These are phyloP conservation scores for Pantelozetes paolii DNA, from an alignment of 2,888 invertebrate species.

Conservation along the genomic window DNA sequence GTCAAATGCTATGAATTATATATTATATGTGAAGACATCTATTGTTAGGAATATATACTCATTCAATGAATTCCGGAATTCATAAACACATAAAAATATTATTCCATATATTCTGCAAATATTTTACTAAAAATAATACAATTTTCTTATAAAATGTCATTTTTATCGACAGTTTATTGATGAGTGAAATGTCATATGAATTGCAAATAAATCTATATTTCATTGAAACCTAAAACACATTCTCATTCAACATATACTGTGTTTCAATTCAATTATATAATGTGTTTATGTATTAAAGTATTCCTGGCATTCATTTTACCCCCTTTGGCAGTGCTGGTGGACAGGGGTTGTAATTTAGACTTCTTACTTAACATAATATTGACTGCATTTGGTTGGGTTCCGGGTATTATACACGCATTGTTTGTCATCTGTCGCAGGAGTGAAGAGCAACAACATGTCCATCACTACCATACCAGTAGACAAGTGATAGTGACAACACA, in stretches of 20 bases:
- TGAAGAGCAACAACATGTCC: too few species aligned
- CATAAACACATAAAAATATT: too few species aligned
- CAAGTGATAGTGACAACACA: too few species aligned
- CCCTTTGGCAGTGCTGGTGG: not conserved
- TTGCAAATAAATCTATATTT: not conserved
- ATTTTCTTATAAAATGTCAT: too few species aligned
- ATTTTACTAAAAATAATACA: too few species aligned
- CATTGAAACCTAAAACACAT: not conserved
- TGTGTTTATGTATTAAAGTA: slow-evolving; percentile 13
- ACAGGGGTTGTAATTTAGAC: slow-evolving; percentile 11
- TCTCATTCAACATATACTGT: too few species aligned
- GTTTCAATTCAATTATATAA: not conserved
- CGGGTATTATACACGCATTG: not conserved
- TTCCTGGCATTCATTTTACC: not conserved
- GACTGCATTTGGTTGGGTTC: not conserved
- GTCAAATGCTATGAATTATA: too few species aligned
- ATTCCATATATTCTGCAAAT: too few species aligned
- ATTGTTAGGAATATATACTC: not conserved
- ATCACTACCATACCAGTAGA: too few species aligned
- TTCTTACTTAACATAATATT: not conserved
- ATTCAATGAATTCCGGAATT: too few species aligned
- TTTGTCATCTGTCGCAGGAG: slow-evolving; percentile 1
- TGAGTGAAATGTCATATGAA: not conserved
- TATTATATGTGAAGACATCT: not conserved
- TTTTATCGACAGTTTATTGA: too few species aligned